These are phyloP conservation scores for Rousettus madagascariensis DNA, from an alignment of 2,797 vertebrate genomes.

Conservation along the genomic window DNA sequence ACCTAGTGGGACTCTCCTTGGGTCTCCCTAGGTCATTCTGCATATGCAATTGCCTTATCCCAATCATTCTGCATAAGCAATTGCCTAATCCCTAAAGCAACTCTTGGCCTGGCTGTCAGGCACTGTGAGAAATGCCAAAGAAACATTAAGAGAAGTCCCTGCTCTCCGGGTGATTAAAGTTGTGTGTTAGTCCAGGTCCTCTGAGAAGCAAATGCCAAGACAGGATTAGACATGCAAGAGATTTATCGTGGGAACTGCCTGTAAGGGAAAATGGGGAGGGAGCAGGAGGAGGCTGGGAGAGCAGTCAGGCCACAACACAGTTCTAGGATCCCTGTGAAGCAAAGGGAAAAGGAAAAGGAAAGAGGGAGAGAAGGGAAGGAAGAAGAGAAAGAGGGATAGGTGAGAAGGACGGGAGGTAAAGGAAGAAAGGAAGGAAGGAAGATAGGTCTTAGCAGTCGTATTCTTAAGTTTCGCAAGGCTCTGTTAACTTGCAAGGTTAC, in stretches of 20 bases:
- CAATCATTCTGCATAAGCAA: not conserved
- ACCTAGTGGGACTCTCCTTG: not conserved
- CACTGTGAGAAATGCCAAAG: not conserved
- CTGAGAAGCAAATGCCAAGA: slow-evolving; percentile 17
- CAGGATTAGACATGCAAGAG: not conserved
- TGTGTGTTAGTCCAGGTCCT: not conserved
- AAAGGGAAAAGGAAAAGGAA: no score
- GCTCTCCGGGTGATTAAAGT: not conserved
- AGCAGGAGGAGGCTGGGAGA: not conserved
- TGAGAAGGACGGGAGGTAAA: not conserved
- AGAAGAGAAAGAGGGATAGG: not conserved
- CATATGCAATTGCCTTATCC: not conserved
- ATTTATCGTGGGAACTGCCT: not conserved
- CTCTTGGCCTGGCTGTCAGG: not conserved
- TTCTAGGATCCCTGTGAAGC: not conserved
- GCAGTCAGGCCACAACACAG: not conserved
- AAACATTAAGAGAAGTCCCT: not conserved
- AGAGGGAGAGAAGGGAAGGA: not conserved
- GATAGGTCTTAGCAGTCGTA: not conserved
- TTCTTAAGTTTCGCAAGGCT: not conserved
- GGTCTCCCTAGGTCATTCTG: not conserved
- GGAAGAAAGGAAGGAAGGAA: not conserved
- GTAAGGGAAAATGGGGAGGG: not conserved
- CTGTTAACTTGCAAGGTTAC: not conserved
- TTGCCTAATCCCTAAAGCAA: not conserved